Evolutionary conservation across 2,113 vertebrate genomes (phyloP), one percentile per base, ranked within the genome.

Genomic region (Zootoca vivipara): DNA sequence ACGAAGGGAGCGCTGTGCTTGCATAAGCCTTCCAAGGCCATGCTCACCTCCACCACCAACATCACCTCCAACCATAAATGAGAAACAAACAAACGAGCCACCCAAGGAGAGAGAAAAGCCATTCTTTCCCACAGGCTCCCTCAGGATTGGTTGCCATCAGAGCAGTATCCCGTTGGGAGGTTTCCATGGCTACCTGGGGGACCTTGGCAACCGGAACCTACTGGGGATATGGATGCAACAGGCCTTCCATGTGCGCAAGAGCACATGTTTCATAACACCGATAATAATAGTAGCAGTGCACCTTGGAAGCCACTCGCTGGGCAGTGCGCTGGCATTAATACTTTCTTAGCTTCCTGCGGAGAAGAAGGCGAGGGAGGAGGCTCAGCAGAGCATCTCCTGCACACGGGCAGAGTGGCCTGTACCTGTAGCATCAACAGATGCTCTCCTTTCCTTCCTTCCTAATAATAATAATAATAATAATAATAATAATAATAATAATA

Each of bases 151-250:
- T 93, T 88, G 89, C 92, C 93, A 85, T 91, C 22, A 15, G 83
- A 20, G 7, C 94, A 82, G 93, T 85, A 92, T 95, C 93, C 93
- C 69, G 82, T 91, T 0, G 70, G 89, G 93, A 93, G 92, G 94
- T 95, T 95, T 83, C 94, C 93, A 95, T 95, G 93, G 93, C 89
- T 93, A 94, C 93, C 87, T 74, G 89, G 22, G 78, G 86, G 88
- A 64, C 90, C 89, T 87, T 87, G 86, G 85, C 72, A 87, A 90
- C 85, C 62, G 28, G 86, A 83, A 56, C 89, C 89, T 30, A 18
- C 46, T 82, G 26, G 90, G 84, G 40, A 82, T n/a, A 0, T 46
- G 83, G 87, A 94, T 42, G 42, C 75, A 72, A 40, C 20, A 24
- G 93, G 87, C 77, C 89, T 81, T 46, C 92, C 75, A 26, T 78